Percentiles rank a stretch among this genome's conserved stretches.
Evolutionary conservation across 1,140 invertebrate genomes (phyloP).

Genomic region (Ceratosolen solmsi): DNA sequence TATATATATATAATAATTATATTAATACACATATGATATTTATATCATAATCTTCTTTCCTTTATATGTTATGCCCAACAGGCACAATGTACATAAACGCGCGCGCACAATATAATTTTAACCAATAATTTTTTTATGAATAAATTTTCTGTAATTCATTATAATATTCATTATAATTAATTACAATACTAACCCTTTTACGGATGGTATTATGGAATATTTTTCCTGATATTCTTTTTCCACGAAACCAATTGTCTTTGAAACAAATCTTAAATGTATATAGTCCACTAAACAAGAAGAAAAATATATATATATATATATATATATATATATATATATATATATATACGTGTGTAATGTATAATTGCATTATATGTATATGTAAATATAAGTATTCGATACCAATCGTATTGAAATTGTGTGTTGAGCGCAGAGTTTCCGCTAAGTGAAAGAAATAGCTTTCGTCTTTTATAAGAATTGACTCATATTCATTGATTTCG

Average conservation of each 20-base stretch:
- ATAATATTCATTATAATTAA: no score
- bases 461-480: slow-evolving; percentile 14
- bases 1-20: no score
- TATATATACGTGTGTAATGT: no score
- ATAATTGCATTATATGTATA: neutral
- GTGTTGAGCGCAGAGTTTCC: neutral
- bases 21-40: no score
- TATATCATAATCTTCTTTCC: no score
- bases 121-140: no score
- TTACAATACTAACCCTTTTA: slow-evolving; percentile 38
- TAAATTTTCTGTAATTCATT: no score
- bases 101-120: no score
- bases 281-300: slow-evolving; percentile 33
- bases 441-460: slow-evolving; percentile 24
- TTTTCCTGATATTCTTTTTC: slow-evolving; percentile 16
- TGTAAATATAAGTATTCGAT: neutral
- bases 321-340: no score
- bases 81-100: no score
- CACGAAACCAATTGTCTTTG: slow-evolving; percentile 44
- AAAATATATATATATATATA: neutral
- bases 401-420: slow-evolving; percentile 28
- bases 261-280: slow-evolving; percentile 40
- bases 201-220: slow-evolving; percentile 36
- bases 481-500: neutral
- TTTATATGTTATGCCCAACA: no score